phyloP scores from a whole-genome alignment of 2,888 invertebrate species.

The Ptychoptera contaminata region DNA sequence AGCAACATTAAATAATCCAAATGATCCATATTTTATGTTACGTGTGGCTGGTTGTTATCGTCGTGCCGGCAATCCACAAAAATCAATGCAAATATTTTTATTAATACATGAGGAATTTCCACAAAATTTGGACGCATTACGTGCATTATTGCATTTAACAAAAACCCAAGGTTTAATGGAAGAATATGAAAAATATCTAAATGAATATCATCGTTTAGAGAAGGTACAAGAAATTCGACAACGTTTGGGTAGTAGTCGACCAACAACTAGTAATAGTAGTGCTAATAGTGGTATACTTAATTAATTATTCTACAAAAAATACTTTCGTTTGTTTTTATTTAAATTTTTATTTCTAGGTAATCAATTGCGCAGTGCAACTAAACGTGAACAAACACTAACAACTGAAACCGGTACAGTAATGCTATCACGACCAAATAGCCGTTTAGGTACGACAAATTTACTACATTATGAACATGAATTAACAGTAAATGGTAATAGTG shows the following conservation, averaged over 20 bases:
- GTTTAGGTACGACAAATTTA: too few relatives aligned
- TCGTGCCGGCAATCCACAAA: conserved; percentile 51
- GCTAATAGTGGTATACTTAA: not conserved
- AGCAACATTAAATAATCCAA: conserved; percentile 59
- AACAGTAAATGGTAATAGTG: not conserved
- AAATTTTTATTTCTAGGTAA: too few relatives aligned
- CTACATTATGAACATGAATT: not conserved
- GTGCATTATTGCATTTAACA: conserved; percentile 31
- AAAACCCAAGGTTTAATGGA: conserved; percentile 68
- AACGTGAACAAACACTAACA: too few relatives aligned
- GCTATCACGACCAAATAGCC: too few relatives aligned
- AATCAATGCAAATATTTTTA: conserved; percentile 28
- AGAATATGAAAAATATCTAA: conserved; percentile 60
- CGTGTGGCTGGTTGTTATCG: conserved; percentile 75
- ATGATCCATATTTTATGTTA: conserved; percentile 69
- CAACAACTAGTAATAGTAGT: conserved; percentile 2
- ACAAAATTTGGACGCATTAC: conserved; percentile 88
- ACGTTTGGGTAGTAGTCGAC: conserved; percentile 18
- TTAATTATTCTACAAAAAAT: not conserved
- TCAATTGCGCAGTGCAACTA: too few relatives aligned
- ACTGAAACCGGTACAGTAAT: too few relatives aligned
- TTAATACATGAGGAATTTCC: conserved; percentile 73
- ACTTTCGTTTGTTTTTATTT: not conserved
- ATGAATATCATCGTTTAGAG: conserved; percentile 61
- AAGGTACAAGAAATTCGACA: conserved; percentile 21